A percentile compares a stretch with the other conserved stretches of the same genome.
phyloP scores from a whole-genome alignment of 1,140 invertebrate genomes.

The Cotesia vestalis region DNA sequence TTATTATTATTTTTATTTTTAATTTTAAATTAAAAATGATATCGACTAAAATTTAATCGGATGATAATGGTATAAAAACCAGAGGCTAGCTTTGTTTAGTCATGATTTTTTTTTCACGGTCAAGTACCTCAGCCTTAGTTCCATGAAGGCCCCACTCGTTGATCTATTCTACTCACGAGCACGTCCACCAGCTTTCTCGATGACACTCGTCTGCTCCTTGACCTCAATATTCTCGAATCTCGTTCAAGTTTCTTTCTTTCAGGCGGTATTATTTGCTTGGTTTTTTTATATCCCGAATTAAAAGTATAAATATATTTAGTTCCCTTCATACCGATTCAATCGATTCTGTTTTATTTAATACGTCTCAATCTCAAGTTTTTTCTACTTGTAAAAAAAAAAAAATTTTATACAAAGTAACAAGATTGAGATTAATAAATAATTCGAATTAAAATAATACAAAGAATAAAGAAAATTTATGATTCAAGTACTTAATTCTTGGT shows the following conservation, averaged over 20 bases:
- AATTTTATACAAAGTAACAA: too few relatives aligned
- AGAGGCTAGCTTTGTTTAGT: slow-evolving; percentile 11
- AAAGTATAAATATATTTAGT: too few relatives aligned
- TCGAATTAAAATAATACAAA: too few relatives aligned
- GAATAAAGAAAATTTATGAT: too few relatives aligned
- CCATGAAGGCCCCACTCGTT: slow-evolving; percentile 40
- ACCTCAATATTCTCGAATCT: slow-evolving; percentile 33
- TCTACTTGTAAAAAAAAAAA: too few relatives aligned
- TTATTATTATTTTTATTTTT: too few relatives aligned
- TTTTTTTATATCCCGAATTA: too few relatives aligned
- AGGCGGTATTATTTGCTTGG: neutral
- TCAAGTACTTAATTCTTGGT: neutral
- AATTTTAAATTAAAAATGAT: neutral
- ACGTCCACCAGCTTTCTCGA: slow-evolving; percentile 24
- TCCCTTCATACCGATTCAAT: too few relatives aligned
- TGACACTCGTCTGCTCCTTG: slow-evolving; percentile 33
- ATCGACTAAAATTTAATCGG: neutral
- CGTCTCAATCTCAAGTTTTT: too few relatives aligned
- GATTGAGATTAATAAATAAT: too few relatives aligned
- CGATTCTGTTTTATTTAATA: too few relatives aligned
- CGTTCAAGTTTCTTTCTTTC: slow-evolving; percentile 9
- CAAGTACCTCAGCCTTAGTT: slow-evolving; percentile 55
- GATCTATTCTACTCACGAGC: slow-evolving; percentile 36
- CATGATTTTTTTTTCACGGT: slow-evolving; percentile 60
- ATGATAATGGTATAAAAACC: neutral